A percentile compares a stretch with the other conserved stretches of the same genome.
phyloP scores from a whole-genome alignment of 2,113 vertebrate genomes.

The Tachysurus vachellii region DNA sequence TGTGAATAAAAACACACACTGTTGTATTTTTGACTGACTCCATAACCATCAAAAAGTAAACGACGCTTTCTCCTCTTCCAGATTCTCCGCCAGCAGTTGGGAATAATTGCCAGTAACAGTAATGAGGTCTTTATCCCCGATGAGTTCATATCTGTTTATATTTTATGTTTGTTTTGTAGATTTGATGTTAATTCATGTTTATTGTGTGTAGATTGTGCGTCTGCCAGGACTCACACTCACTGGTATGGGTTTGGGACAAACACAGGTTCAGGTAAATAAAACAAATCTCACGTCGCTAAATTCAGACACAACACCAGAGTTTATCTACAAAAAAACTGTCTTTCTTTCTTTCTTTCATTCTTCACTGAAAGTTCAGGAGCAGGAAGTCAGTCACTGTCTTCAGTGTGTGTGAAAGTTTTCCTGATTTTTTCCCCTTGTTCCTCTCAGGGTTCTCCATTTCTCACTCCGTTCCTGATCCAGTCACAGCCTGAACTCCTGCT shows the following conservation, averaged over 20 bases:
- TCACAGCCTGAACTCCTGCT: constrained; percentile 67
- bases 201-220: constrained; percentile 62
- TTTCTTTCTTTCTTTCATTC: neutral
- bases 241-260: constrained; percentile 45
- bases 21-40: neutral
- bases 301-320: neutral
- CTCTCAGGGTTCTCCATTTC: constrained; percentile 60
- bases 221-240: constrained; percentile 70
- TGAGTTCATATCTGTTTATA: neutral
- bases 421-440: neutral
- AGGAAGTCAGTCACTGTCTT: neutral
- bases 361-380: neutral
- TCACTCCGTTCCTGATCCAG: constrained; percentile 69
- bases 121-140: constrained; percentile 67
- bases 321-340: neutral
- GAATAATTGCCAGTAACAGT: constrained; percentile 76
- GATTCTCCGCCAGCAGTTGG: constrained; percentile 66
- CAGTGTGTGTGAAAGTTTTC: neutral
- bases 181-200: neutral
- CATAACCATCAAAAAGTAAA: neutral
- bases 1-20: too few relatives aligned
- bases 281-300: neutral
- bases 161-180: neutral
- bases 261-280: constrained; percentile 4
- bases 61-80: constrained; percentile 18